Base-by-base conservation (phyloP, 2,888 invertebrate genomes). In the Xestia xanthographa region DNA sequence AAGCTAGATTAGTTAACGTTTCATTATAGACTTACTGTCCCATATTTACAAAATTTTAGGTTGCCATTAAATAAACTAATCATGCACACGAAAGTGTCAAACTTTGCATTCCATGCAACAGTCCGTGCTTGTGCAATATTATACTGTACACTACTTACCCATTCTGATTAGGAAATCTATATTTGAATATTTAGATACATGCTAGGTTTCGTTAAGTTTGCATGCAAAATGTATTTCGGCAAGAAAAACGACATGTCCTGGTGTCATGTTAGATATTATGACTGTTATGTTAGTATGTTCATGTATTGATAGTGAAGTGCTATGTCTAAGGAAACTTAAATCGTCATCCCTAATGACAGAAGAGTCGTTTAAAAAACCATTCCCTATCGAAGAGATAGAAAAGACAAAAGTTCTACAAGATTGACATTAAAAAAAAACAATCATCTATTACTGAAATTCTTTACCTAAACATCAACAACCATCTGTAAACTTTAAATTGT, bases 381-480 rank as follows among this genome's bases (percentile, higher is more conserved):
- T 93, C 94, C 93, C 93, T 93, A 94, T 90, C 89, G 87, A 90
- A 88, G 90, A 90, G 90, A 89, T 86, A 90, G 87, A 88, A 90
- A 87, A 86, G 84, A 90, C 81, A 87, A 84, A 88, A 86, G 77
- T 82, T 82, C 90, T 91, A 92, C 88, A 85, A 82, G 86, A 86
- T 86, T 79, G 75, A 86, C 73, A 77, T 65, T 86, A 85, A 72
- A 86, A 69, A 81, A 70, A 81, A 87, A 89, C 74, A 88, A 89
- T 87, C 88, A 92, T 91, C 94, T 92, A 92, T 92, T 93, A 94
- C 92, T 92, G 89, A 92, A 93, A 92, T 90, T 91, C 87, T 94
- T 94, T 95, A 96, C 96, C 96, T 94, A 96, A 95, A 93, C 93
- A 95, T 95, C 93, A 95, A 95, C 94, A 95, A 96, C 95, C 95